Base-by-base conservation (phyloP, 2,888 invertebrate species). In the Lithophane socia region DNA sequence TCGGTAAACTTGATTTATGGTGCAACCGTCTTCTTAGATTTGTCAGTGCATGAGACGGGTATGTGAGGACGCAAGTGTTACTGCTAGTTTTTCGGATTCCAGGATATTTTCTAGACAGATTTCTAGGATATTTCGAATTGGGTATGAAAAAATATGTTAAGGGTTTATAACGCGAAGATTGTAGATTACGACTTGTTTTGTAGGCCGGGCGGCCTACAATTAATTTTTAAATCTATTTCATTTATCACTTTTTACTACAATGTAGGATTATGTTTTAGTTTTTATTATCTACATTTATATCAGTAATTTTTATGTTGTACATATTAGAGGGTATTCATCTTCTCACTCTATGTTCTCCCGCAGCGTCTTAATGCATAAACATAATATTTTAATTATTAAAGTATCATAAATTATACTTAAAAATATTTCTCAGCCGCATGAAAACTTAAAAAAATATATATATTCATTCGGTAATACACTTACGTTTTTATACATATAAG, bases 1-100 rank as follows among this genome's bases (percentile, higher is more conserved):
- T 89, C 88, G 88, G 92, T 90, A 92, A 93, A 93, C 92, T 93
- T 93, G 93, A 94, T 94, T 94, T 93, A 94, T 94, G 90, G 89
- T 91, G 91, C 88, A 90, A 91, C 89, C 91, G 92, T 92, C 93
- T 92, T 83, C 89, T 89, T 82, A 91, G 89, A 92, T 92, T 92
- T 91, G 91, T 92, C 90, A 85, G 87, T 83, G 89, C 85, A 85
- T 29, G 70, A 72, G 73, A 69, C 13, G 80, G 84, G 84, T 79
- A 75, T 61, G 24, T 72, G 56, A 12, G 12, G 24, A 49, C 64
- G 58, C 42, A 76, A 84, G 84, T 78, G 75, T 69, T 74, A 21
- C 37, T 24, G 12, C 29, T 67, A 56, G 12, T 63, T 37, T 68
- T 64, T 67, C 12, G 21, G 21, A 37, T 61, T 60, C 44, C 13